Evolutionary conservation across 2,888 invertebrate genomes (phyloP).

Genomic region (Acronicta aceris): DNA sequence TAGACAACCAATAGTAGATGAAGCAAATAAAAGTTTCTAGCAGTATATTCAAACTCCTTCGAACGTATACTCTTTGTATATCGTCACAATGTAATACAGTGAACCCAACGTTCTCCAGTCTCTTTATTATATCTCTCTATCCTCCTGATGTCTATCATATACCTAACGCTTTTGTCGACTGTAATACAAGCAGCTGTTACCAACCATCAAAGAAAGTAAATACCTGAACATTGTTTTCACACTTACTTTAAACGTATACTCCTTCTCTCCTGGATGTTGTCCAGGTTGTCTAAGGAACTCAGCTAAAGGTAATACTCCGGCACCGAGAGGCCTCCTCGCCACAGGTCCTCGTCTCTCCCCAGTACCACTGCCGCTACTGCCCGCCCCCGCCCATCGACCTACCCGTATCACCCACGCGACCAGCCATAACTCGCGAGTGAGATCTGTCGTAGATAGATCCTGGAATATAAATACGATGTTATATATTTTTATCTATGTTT

Average conservation of each 20-base stretch:
- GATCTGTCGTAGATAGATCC: constrained; percentile 95
- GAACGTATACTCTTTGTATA: too few relatives aligned
- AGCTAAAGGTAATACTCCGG: constrained; percentile 93
- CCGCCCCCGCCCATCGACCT: constrained; percentile 93
- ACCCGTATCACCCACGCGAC: constrained; percentile 97
- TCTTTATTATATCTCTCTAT: too few relatives aligned
- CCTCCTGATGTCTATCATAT: too few relatives aligned
- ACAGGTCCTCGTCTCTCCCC: constrained; percentile 85
- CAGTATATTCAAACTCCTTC: too few relatives aligned
- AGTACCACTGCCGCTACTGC: constrained; percentile 81
- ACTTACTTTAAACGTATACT: constrained; percentile 93
- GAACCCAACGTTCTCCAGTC: too few relatives aligned
- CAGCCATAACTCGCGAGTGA: constrained; percentile 95
- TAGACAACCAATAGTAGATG: too few relatives aligned
- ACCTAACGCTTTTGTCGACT: too few relatives aligned
- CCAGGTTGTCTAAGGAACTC: constrained; percentile 91
- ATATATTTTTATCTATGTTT: background rate
- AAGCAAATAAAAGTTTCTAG: too few relatives aligned
- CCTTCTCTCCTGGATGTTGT: constrained; percentile 92
- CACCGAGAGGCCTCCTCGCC: constrained; percentile 95
- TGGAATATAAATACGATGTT: constrained; percentile 66
- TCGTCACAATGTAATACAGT: too few relatives aligned
- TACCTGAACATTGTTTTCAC: too few relatives aligned
- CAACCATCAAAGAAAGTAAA: background rate
- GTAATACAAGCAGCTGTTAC: too few relatives aligned